Percentiles rank a stretch among this genome's conserved stretches.
These are phyloP conservation scores for Gouania willdenowi DNA, from an alignment of 2,797 vertebrate species.

Conservation along the genomic window DNA sequence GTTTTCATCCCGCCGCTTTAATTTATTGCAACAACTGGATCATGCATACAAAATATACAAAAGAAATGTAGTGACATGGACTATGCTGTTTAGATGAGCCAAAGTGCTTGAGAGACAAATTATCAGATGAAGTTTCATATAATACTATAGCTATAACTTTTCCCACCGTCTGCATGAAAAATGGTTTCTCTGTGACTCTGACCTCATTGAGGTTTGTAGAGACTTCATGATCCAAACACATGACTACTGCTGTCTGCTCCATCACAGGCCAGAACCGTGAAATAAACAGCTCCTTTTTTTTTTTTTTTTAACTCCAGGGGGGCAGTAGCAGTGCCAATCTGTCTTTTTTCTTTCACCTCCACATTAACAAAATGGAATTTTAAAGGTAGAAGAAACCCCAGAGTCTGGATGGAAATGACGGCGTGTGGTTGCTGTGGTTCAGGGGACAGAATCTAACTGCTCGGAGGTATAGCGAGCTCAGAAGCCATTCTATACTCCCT, in stretches of 20 bases:
- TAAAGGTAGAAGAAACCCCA: slow-evolving; percentile 23
- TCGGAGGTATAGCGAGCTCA: slow-evolving; percentile 45
- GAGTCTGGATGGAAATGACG: slow-evolving; percentile 38
- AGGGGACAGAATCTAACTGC: slow-evolving; percentile 46
- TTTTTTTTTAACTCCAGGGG: slow-evolving; percentile 31
- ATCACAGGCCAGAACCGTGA: slow-evolving; percentile 33
- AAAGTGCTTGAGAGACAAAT: slow-evolving; percentile 29
- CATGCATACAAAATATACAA: slow-evolving; percentile 24
- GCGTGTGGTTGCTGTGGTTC: slow-evolving; percentile 57
- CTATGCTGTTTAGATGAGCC: slow-evolving; percentile 35
- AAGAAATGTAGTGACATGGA: slow-evolving; percentile 32
- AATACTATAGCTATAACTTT: slow-evolving; percentile 35
- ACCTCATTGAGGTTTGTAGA: slow-evolving; percentile 40
- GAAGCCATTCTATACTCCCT: slow-evolving; percentile 57
- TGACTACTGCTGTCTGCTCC: slow-evolving; percentile 24
- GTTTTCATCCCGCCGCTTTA: slow-evolving; percentile 28
- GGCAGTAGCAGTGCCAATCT: slow-evolving; percentile 32
- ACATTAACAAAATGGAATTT: slow-evolving; percentile 32
- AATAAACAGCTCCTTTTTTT: slow-evolving; percentile 37
- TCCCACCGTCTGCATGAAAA: slow-evolving; percentile 39
- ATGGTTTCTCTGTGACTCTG: slow-evolving; percentile 42
- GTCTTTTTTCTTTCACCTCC: slow-evolving; percentile 57
- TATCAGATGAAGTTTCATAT: slow-evolving; percentile 44
- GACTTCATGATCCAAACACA: slow-evolving; percentile 43
- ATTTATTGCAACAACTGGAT: slow-evolving; percentile 41